Conservation (phyloP, 2,113 vertebrate genomes). For the Conger conger region DNA sequence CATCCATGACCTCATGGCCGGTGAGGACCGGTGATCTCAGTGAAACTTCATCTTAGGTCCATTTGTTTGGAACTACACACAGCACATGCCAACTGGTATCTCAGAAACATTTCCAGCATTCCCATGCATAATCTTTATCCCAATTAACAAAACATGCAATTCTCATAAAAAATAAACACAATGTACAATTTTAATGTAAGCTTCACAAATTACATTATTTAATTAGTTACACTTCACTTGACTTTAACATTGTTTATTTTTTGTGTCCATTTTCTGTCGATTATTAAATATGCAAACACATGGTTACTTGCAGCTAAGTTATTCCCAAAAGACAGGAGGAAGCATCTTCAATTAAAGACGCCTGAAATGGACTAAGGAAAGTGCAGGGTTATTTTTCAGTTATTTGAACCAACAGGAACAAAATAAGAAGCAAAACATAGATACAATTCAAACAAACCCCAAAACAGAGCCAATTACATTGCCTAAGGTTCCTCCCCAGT, state of each 20-base stretch:
- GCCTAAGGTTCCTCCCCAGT: too few species aligned
- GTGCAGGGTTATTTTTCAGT: neutral
- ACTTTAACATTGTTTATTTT: neutral
- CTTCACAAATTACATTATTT: neutral
- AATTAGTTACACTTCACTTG: neutral
- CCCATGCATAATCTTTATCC: neutral
- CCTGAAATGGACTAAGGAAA: neutral
- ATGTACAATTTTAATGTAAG: neutral
- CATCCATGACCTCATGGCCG: neutral
- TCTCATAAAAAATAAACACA: neutral
- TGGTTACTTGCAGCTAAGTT: neutral
- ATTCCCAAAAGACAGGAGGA: neutral
- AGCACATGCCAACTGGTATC: neutral
- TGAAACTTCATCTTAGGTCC: neutral
- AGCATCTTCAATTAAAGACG: too few species aligned
- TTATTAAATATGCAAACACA: neutral
- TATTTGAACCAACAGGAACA: too few species aligned
- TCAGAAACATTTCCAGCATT: neutral
- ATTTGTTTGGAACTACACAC: constrained; percentile 1
- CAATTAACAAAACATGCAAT: neutral
- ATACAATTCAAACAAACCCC: too few species aligned
- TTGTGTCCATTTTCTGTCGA: neutral
- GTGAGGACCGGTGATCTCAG: neutral
- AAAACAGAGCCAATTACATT: too few species aligned
- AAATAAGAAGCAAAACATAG: too few species aligned